Evolutionary conservation across 1,140 invertebrate species (phyloP), one percentile per base, ranked within the genome.

Genomic region (Drosophila willistoni): DNA sequence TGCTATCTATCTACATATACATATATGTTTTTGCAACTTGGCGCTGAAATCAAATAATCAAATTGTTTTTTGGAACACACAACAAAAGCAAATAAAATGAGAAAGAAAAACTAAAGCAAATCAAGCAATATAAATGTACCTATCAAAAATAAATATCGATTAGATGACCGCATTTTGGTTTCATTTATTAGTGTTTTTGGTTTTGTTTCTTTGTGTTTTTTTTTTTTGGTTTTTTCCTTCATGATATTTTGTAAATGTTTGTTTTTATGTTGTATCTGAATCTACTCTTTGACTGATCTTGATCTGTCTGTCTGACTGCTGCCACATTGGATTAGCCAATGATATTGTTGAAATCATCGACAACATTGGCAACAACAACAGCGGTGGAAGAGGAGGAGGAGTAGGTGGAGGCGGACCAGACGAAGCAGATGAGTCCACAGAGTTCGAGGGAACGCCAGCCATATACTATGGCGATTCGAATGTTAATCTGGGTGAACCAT

Each of bases 21-120:
- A 51, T 56, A 34, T 60, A 51, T 66, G 59, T 60, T 59, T 81
- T 78, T 81, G 72, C 73, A 91, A 91, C 90, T 91, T 91, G 85
- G 85, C 77, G 80, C 90, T 91, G 90, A 91, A 91, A 91, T 90
- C 81, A 87, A 90, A 90, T 87, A 85, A 83, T 75, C 67, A 60
- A 64, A 51, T 51, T 51, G 17, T 22, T 51, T 51, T 51, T 72
- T 41, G 59, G 69, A 79, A 73, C 61, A 79, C 57, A 71, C 29
- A 36, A 60, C 33, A 65, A 77, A 71, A 65, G 22, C 44, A 62
- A 76, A 51, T 73, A 56, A 57, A 69, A 77, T 74, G 62, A 68
- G 34, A 29, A 75, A 64, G 56, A 5, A 70, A 75, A 75, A 71
- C 68, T 47, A 71, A 78, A 78, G 47, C 68, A 83, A 68, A 83